These are phyloP conservation scores for Boloria selene DNA, from an alignment of 2,888 invertebrate species.

Conservation along the genomic window DNA sequence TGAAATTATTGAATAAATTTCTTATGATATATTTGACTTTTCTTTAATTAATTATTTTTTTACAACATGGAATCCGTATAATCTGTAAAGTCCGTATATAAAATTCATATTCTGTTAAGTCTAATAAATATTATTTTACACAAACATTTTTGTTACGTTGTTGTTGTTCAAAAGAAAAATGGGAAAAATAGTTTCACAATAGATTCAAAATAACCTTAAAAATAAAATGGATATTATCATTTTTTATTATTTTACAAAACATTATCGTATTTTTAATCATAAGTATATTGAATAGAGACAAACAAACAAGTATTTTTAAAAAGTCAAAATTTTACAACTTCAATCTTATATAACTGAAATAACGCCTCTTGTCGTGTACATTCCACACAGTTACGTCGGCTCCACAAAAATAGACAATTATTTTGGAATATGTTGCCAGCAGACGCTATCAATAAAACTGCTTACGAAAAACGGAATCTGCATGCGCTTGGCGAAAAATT, in stretches of 20 bases:
- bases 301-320: not conserved
- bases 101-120: too few species aligned
- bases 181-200: not conserved
- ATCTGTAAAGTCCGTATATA: too few species aligned
- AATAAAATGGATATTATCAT: too few species aligned
- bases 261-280: too few species aligned
- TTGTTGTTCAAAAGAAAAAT: not conserved
- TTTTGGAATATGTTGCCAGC: conserved; percentile 73
- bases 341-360: conserved; percentile 60
- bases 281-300: too few species aligned
- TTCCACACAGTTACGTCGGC: conserved; percentile 66
- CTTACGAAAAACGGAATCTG: conserved; percentile 33
- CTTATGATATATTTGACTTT: conserved; percentile 48
- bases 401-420: conserved; percentile 70
- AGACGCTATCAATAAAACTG: conserved; percentile 62
- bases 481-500: conserved; percentile 17
- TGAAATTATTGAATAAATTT: conserved; percentile 72
- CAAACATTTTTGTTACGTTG: too few species aligned
- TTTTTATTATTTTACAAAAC: too few species aligned
- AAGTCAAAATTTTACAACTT: conserved; percentile 26
- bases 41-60: not conserved
- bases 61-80: too few species aligned
- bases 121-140: too few species aligned
- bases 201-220: too few species aligned
- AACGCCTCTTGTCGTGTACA: conserved; percentile 61